Evolutionary conservation across 2,113 vertebrate genomes (phyloP), one percentile per base, ranked within the genome.

Genomic region (Amia ocellicauda): DNA sequence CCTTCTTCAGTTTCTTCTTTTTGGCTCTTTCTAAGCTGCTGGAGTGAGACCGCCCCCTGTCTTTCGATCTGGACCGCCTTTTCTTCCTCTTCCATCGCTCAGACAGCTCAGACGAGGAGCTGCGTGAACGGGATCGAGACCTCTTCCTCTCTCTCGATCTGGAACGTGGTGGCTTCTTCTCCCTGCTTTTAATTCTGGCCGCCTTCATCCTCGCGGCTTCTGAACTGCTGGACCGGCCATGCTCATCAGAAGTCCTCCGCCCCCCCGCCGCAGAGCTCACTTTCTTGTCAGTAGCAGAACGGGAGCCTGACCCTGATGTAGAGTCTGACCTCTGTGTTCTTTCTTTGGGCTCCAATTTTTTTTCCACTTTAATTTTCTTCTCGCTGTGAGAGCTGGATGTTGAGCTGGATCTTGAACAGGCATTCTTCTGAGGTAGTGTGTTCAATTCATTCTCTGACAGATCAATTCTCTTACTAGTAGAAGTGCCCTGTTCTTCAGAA

Each of bases 21-120:
- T 76, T 87, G 51, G 75, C 81, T 26, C 69, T 85, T 41, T 97
- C 95, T 2, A 69, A 64, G 67, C 91, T 95, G 69, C 85, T 87
- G 0, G 89, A 91, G 1, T 74, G 80, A 2, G 91, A 93, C 52
- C 29, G 74, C 1, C 83, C 84, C 41, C 78, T 74, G 1, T 78
- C 78, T 14, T 76, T 74, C 3, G 82, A 70, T 10, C 80, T 63
- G 5, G 88, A 89, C 2, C 20, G 66, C 0, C 63, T 71, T 62
- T 69, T 77, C 75, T 85, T 92, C 63, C 82, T 88, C 40, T 55
- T 73, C 24, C 72, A 74, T 2, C 69, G 80, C 28, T 90, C 89
- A 2, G 82, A 70, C 2, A 73, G 73, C 41, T 81, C 86, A 0
- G 81, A 83, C 14, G 74, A 82, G 50, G 87, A 85, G 69, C 88